A percentile compares a stretch with the other conserved stretches of the same genome.
These are phyloP conservation scores for Pteronura brasiliensis DNA, from an alignment of 2,113 vertebrate species.

Conservation along the genomic window DNA sequence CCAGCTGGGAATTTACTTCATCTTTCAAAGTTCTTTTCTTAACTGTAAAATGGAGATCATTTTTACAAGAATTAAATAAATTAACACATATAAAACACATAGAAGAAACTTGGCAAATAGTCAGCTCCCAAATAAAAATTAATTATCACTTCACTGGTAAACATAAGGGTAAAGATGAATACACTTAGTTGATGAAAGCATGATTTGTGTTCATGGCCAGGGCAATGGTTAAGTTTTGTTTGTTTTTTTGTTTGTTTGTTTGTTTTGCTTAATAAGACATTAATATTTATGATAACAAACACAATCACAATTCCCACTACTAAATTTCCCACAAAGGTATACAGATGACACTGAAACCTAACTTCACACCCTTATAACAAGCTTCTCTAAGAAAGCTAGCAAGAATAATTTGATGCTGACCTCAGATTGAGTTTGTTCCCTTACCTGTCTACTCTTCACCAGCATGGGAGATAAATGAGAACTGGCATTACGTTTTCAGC, in stretches of 20 bases:
- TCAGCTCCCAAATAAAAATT: constrained; percentile 12
- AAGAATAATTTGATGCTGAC: background rate
- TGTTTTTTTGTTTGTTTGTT: background rate
- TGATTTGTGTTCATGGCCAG: background rate
- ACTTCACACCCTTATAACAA: background rate
- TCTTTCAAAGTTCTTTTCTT: background rate
- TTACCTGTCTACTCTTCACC: constrained; percentile 33
- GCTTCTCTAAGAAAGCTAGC: constrained; percentile 26
- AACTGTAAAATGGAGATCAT: background rate
- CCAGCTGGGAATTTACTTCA: background rate
- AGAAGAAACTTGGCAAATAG: background rate
- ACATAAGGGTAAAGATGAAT: background rate
- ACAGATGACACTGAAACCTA: background rate
- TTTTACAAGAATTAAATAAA: background rate
- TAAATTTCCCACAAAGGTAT: background rate
- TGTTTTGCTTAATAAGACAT: background rate
- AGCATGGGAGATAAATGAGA: background rate
- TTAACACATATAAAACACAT: background rate
- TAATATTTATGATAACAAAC: background rate
- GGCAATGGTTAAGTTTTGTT: background rate
- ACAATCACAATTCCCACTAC: background rate
- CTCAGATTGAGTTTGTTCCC: background rate
- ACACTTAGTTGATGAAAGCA: background rate
- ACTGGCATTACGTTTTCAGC: background rate
- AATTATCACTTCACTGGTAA: background rate